These are phyloP conservation scores for Sminthurinus aureus DNA, from an alignment of 2,888 invertebrate species.

Conservation along the genomic window DNA sequence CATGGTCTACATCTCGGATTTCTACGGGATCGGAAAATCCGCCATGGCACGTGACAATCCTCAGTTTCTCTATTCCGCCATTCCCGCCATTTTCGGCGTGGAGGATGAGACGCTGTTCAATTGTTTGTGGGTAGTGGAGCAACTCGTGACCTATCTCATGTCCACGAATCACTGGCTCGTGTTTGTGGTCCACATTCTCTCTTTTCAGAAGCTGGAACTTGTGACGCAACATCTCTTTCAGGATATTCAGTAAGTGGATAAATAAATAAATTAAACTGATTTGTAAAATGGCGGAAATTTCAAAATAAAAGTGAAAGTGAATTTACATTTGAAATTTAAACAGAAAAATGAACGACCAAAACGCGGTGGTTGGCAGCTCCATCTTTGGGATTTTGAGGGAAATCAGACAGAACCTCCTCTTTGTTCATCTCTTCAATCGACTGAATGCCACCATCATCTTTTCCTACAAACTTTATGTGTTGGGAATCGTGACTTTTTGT, in stretches of 20 bases:
- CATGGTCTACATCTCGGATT: neutral
- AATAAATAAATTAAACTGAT: neutral
- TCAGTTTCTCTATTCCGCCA: neutral
- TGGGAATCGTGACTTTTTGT: neutral
- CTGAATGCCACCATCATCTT: neutral
- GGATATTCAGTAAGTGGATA: too few species aligned
- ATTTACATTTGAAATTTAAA: neutral
- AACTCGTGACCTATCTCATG: neutral
- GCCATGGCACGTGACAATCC: neutral
- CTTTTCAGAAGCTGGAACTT: neutral
- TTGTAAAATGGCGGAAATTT: neutral
- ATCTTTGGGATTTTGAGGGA: neutral
- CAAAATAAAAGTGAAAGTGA: neutral
- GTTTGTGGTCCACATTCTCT: neutral
- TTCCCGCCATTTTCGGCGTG: neutral
- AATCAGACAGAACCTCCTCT: neutral
- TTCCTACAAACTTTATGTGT: neutral
- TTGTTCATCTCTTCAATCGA: neutral
- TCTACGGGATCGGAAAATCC: neutral
- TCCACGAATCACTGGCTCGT: neutral
- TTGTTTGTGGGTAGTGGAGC: neutral
- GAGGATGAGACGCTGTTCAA: neutral
- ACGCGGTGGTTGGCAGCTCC: too few species aligned
- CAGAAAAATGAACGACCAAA: too few species aligned
- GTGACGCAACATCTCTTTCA: too few species aligned